Evolutionary conservation across 1,140 invertebrate species (phyloP), one percentile per base, ranked within the genome.

Genomic region (Stenopsyche tienmushanensis): DNA sequence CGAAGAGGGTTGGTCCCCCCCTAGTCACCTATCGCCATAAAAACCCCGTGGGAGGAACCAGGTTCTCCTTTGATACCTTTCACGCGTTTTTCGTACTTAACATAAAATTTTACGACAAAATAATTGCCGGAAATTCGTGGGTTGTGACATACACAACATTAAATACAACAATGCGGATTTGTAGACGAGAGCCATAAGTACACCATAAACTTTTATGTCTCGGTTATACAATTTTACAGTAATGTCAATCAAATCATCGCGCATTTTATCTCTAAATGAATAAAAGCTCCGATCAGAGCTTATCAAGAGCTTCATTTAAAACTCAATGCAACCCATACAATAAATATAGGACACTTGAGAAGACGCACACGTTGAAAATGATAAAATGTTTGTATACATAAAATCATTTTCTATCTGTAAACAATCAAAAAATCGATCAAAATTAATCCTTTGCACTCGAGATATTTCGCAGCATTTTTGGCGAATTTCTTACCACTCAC

Each of bases 71-170:
- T 24, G 24, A 26, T 8, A 25, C 9, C 52, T 23, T 23, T 34
- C 23, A 5, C 44, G 44, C 53, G 26, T n/a, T 5, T 18, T 57
- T 57, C 21, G 29, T 41, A 17, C 20, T 57, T 17, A 2, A 57
- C 53, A 39, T 57, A 39, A 54, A 54, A 54, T 54, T 54, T 54
- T 24, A 54, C 52, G 52, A 24, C 52, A 25, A 34, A 54, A 54
- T 54, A 54, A 54, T 54, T 54, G 52, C 52, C 10, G 7, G 18
- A 24, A 54, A 54, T 54, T 29, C 24, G 52, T 24, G 18, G 52
- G 8, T 47, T 18, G 10, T 20, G 7, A 47, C 44, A 34, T 34
- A 34, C 29, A 34, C 29, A 34, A 34, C 13, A 34, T 34, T 34
- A 7, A 34, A 34, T 34, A 34, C 13, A 34, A 34, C 29, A 34